Base-by-base conservation (phyloP, 1,140 invertebrate genomes). In the roundworm (Caenorhabditis elegans) region DNA sequence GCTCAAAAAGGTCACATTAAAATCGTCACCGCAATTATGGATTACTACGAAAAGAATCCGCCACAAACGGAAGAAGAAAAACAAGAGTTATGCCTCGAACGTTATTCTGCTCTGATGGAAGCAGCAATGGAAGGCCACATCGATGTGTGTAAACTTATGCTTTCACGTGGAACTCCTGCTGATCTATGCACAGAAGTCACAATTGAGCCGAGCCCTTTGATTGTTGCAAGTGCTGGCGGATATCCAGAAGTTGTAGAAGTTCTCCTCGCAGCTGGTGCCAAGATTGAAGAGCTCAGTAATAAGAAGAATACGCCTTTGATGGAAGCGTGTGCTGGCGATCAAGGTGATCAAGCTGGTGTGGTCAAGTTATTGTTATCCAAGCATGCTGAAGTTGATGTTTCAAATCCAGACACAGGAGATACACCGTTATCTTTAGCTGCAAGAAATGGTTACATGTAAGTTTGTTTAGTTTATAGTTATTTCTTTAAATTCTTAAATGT, bases 241-340 rank as follows among this genome's bases (percentile, higher is more conserved):
- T 79, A 43, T 43, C 51, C 49, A 10, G 78, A 82, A 22, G 91
- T 92, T 19, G 92, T 92, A 8, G 87, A 89, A 55, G 83, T 92
- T 13, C 86, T 92, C 49, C 86, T 92, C 0, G 90, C 92, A 90
- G 92, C 96, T 79, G 97, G 96, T 82, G 97, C 97, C 22, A 98
- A 99, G 90, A 96, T 99, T 85, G 97, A 99, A 91, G 97, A 99
- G 92, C 96, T 93, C 31, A 99, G 99, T 91, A 97, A 99, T 90
- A 97, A 99, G 92, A 96, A 97, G n/a, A 98, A 98, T 90, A 98
- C 97, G 8, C 96, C 97, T n/a, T 91, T 99, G 47, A 97, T 97
- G 95, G 97, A 99, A 92, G 97, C 96, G 78, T 70, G 60, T 95
- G 96, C 22, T 92, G 51, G 97, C 17, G 97, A 99, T 22, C 28